Conservation (phyloP, 2,888 invertebrate species). For the Adelognathus sp. region DNA sequence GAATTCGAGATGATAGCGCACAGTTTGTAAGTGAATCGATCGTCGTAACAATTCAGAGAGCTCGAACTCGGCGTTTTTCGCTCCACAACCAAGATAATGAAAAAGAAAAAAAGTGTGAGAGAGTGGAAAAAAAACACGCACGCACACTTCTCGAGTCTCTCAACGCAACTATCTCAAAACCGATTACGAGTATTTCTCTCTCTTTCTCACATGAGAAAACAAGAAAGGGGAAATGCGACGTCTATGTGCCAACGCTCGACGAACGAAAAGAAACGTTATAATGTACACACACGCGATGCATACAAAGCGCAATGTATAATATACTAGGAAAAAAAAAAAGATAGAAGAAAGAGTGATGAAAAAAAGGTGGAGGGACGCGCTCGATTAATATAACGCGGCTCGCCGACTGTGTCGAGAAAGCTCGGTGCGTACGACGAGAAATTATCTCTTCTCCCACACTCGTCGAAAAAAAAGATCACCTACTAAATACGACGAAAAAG, state of each 20-base stretch:
- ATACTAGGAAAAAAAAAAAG: neutral
- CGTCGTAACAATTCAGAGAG: neutral
- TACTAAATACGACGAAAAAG: conserved; percentile 1
- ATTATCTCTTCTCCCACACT: conserved; percentile 4
- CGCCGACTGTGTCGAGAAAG: conserved; percentile 5
- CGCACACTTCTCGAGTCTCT: neutral
- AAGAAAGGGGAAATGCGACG: conserved; percentile 23
- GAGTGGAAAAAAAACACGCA: neutral
- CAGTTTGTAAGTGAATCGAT: neutral
- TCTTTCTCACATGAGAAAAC: conserved; percentile 1
- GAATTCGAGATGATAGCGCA: neutral
- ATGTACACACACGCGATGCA: too few species aligned
- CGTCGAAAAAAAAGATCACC: conserved; percentile 6
- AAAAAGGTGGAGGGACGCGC: conserved; percentile 25
- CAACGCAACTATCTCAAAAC: conserved; percentile 18
- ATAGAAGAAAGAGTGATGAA: neutral
- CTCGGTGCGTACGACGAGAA: conserved; percentile 2
- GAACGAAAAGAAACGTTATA: neutral
- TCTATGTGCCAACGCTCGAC: neutral
- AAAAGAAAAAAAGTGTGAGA: neutral
- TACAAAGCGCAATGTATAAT: too few species aligned
- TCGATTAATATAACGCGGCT: conserved; percentile 37
- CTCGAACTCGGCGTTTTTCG: neutral
- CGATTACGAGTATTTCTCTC: conserved; percentile 13
- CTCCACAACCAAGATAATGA: neutral